Base-by-base conservation (phyloP, 2,113 vertebrate genomes). In the Dissostichus mawsoni region DNA sequence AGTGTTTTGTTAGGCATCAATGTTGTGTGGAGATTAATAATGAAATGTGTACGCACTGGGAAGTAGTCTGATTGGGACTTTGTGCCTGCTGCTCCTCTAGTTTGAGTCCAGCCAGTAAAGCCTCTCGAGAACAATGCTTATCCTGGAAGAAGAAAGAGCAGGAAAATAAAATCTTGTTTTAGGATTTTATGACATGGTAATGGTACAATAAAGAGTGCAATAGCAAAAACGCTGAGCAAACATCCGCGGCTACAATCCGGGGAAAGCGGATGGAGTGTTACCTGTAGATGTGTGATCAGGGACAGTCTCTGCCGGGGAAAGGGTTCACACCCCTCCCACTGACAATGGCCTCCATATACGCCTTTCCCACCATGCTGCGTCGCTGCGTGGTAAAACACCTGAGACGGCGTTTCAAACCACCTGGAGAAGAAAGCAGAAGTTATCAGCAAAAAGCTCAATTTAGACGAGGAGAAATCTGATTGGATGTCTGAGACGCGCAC, bases 71-170 rank as follows among this genome's bases (percentile, higher is more conserved):
- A 96, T 92, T 96, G 96, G 97, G 96, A 93, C 91, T 93, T 94
- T 98, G 98, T 55, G 96, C 95, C 87, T 94, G 96, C 90, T 99
- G 96, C 90, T 99, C 98, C 91, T 99, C 98, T 92, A 97, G 95
- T 89, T 99, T 99, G 92, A 99, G 94, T 91, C 93, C 98, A 83
- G 98, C 97, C 88, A 99, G 95, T 86, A 99, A 94, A 90, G 97
- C 97, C 77, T 99, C 98, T 95, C 97, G 96, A 90, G 98, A 99
- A 94, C 98, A 99, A 95, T 99, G 98, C 78, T 99, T 99, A 94
- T 99, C 98, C 98, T 99, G 92, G 73, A 76, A 51, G 59, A 76
- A 29, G 53, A 33, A 25, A 2, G n/a, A 73, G 33, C 0, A 41
- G 6, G 3, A 50, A 17, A 36, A 6, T 2, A 44, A 10, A 45